Conservation (phyloP, 2,888 invertebrate genomes). For the Pterostichus niger region DNA sequence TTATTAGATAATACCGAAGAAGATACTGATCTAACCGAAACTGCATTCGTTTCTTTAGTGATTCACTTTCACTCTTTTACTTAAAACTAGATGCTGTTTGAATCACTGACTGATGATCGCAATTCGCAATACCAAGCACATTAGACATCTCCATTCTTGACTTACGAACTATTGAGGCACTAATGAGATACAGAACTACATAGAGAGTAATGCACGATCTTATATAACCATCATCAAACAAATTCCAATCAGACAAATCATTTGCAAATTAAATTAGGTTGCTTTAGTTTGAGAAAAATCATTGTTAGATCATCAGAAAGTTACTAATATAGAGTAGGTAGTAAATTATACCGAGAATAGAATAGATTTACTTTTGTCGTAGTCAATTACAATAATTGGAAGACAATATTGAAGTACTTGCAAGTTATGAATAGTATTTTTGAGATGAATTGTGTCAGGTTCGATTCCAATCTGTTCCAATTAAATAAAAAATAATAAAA, state of each 20-base stretch:
- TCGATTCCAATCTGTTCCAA: too few relatives aligned
- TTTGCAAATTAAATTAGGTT: conserved; percentile 30
- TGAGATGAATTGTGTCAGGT: too few relatives aligned
- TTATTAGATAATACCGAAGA: conserved; percentile 6
- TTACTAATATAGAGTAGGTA: too few relatives aligned
- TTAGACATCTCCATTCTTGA: conserved; percentile 25
- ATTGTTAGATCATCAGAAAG: conserved; percentile 3
- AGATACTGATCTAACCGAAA: neutral
- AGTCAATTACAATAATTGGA: too few relatives aligned
- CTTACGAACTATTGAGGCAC: conserved; percentile 10
- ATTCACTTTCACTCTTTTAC: conserved; percentile 26
- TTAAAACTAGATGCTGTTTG: neutral
- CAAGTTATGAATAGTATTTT: too few relatives aligned
- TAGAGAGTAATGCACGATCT: conserved; percentile 16
- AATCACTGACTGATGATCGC: conserved; percentile 5
- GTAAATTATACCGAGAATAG: too few relatives aligned
- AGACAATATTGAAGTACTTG: too few relatives aligned
- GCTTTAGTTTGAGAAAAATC: conserved; percentile 18
- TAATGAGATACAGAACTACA: conserved; percentile 35
- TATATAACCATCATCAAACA: conserved; percentile 14
- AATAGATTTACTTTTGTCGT: too few relatives aligned
- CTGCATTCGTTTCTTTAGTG: neutral
- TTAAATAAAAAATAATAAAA: too few relatives aligned
- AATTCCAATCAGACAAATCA: conserved; percentile 19
- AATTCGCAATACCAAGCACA: neutral